Conservation (phyloP, 2,888 invertebrate genomes). For the Drosophila sordidapex region DNA sequence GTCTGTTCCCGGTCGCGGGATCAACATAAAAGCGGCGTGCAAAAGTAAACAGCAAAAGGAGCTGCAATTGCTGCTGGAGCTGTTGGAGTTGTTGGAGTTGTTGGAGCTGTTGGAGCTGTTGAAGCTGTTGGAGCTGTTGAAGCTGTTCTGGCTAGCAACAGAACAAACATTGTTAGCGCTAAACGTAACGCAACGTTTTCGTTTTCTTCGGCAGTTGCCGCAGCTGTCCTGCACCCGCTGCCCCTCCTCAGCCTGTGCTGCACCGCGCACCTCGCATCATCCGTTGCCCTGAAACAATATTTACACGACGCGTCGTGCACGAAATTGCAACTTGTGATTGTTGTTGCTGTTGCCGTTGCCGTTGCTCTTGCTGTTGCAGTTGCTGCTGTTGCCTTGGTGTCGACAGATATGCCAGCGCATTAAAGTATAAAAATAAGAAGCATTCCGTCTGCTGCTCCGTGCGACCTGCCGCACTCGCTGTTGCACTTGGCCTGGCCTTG, state of each 20-base stretch:
- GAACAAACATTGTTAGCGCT: constrained; percentile 82
- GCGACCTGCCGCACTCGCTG: constrained; percentile 59
- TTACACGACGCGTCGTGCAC: constrained; percentile 83
- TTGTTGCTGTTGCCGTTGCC: constrained; percentile 19
- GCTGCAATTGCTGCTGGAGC: constrained; percentile 14
- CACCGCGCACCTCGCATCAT: constrained; percentile 22
- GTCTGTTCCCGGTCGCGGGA: constrained; percentile 57
- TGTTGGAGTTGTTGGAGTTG: constrained; percentile 1
- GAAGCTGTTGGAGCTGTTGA: constrained; percentile 14
- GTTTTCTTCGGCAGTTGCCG: constrained; percentile 32
- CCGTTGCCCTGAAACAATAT: constrained; percentile 66
- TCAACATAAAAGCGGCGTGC: constrained; percentile 73
- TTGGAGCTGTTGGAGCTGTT: constrained; percentile 18
- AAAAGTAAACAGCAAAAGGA: constrained; percentile 71
- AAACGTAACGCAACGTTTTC: constrained; percentile 64
- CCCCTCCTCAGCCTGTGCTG: too few species aligned
- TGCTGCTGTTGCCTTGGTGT: constrained; percentile 63
- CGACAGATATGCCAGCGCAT: constrained; percentile 71
- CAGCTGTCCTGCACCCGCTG: constrained; percentile 7
- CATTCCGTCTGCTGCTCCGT: constrained; percentile 48
- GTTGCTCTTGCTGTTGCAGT: constrained; percentile 30
- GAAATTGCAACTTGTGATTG: constrained; percentile 74
- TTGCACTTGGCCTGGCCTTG: constrained; percentile 72
- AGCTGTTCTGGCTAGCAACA: constrained; percentile 45
- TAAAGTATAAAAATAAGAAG: constrained; percentile 76